Base-by-base conservation (phyloP, 2,797 vertebrate genomes). In the Peromyscus aztecus region DNA sequence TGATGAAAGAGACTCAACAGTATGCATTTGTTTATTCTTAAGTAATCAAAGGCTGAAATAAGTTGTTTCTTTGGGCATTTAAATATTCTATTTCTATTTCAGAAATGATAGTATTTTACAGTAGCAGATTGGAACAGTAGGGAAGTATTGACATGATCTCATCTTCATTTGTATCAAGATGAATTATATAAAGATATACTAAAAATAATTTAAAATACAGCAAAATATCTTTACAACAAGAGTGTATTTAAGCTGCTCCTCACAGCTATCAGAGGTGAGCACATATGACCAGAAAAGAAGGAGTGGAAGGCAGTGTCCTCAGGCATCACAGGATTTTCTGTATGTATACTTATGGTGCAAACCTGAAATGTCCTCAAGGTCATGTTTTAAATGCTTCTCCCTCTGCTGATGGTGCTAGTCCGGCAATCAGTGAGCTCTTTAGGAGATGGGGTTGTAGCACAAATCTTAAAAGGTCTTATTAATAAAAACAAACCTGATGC, bases 21-120 rank as follows among this genome's bases (percentile, higher is more conserved):
- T 63, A 69, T 55, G 1, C n/a, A 81, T 77, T 90, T 91, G 76
- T 69, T 95, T 91, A 69, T 52, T 90, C 24, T 87, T 94, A 78
- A 14, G 71, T 52, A 90, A 83, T 75, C 14, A 78, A 80, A 86
- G 13, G 67, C 7, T 91, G 31, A 71, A 95, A 86, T 49, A 92
- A n/a, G 49, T 84, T 43, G 75, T 90, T 90, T 92, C 46, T 65
- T 82, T 10, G n/a, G 2, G 9, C 5, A 37, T 96, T 90, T 75
- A 84, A 89, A 85, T 37, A 92, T 34, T 95, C n/a, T 63, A 43
- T 83, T 94, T 27, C n/a, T 94, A 40, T 37, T 11, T 93, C n/a
- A 55, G 49, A 83, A 95, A 75, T 55, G 34, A 46, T 31, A 80
- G 40, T 52, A 11, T 52, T 91, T 83, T 73, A 6, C 21, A 17